phyloP scores from a whole-genome alignment of 2,888 invertebrate species.

The Noctua janthina region DNA sequence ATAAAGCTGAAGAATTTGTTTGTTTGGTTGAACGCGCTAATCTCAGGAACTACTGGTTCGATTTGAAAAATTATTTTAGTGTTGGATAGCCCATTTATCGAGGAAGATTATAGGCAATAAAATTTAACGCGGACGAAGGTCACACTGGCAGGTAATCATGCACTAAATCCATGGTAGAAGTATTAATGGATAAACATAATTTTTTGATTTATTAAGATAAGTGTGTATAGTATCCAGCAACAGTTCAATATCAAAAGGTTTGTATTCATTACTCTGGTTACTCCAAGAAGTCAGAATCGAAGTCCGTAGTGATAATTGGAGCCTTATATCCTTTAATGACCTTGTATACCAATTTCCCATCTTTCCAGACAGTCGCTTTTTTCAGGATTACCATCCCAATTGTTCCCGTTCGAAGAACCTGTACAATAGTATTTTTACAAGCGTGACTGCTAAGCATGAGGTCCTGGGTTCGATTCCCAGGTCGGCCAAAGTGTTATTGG shows the following conservation, averaged over 20 bases:
- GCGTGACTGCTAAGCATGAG: too few species aligned
- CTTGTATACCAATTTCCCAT: slow-evolving; percentile 72
- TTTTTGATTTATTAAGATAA: not conserved
- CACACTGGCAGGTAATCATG: not conserved
- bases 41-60: too few species aligned
- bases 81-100: too few species aligned
- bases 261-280: slow-evolving; percentile 17
- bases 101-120: too few species aligned
- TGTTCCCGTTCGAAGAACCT: slow-evolving; percentile 38
- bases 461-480: too few species aligned
- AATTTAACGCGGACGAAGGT: too few species aligned
- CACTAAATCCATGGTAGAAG: not conserved
- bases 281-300: slow-evolving; percentile 73
- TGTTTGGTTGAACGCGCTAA: too few species aligned
- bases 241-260: not conserved
- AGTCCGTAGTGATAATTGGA: slow-evolving; percentile 21
- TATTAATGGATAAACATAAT: not conserved
- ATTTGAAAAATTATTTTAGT: too few species aligned
- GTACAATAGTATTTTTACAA: not conserved
- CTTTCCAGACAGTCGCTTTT: slow-evolving; percentile 67
- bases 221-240: too few species aligned
- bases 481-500: too few species aligned
- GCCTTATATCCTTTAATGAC: slow-evolving; percentile 69
- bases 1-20: too few species aligned
- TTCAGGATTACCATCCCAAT: slow-evolving; percentile 65